Evolutionary conservation across 1,140 invertebrate species (phyloP).

Genomic region (Drosophila lini): DNA sequence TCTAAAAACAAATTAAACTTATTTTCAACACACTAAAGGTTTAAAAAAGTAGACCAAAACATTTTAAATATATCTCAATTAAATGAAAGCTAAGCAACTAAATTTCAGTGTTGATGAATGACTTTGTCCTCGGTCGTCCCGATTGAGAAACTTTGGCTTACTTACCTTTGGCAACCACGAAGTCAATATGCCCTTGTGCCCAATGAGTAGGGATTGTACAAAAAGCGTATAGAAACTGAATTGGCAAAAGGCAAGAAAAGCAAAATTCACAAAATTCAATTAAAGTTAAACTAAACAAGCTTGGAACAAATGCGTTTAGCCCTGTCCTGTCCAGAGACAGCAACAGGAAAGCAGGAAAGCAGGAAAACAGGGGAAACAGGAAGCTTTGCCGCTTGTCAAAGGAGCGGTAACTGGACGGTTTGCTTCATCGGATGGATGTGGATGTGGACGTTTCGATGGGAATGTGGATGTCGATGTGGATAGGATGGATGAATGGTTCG

Average conservation of each 20-base stretch:
- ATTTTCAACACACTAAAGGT: no score
- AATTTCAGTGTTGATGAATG: constrained; percentile 6
- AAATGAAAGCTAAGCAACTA: not conserved
- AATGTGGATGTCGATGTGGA: constrained; percentile 58
- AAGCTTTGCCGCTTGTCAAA: constrained; percentile 77
- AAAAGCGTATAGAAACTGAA: constrained; percentile 38
- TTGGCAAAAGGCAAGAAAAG: constrained; percentile 59
- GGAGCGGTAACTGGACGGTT: constrained; percentile 64
- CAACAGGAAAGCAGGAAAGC: constrained; percentile 17
- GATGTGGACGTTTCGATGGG: constrained; percentile 44
- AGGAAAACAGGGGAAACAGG: constrained; percentile 40
- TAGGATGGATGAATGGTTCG: constrained; percentile 59
- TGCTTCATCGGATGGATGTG: constrained; percentile 60
- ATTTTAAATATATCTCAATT: not conserved
- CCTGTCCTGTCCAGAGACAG: constrained; percentile 48
- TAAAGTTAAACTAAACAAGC: constrained; percentile 83
- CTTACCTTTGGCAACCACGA: constrained; percentile 5
- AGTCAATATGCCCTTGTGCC: constrained; percentile 40
- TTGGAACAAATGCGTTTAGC: constrained; percentile 82
- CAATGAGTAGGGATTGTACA: constrained; percentile 43
- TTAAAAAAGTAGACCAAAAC: no score
- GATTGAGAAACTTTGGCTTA: constrained; percentile 11
- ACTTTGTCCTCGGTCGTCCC: not conserved
- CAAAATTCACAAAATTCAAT: constrained; percentile 83
- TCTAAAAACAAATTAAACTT: not conserved